Evolutionary conservation across 2,113 vertebrate species (phyloP).

Genomic region (Mus pahari): DNA sequence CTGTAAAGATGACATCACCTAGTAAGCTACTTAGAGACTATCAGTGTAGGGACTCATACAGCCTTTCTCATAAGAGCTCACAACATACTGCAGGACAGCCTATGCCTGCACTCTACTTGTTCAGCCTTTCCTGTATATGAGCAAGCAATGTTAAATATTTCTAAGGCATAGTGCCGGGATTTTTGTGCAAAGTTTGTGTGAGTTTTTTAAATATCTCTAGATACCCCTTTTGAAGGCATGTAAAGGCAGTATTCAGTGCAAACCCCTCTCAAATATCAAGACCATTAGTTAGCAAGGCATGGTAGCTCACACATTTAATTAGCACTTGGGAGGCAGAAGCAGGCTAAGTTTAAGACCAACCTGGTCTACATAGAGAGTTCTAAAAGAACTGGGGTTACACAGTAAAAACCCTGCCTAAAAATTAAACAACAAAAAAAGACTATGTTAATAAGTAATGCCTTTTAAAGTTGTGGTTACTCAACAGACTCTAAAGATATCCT

Average conservation of each 20-base stretch:
- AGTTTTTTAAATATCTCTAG: constrained; percentile 73
- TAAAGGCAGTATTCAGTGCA: constrained; percentile 82
- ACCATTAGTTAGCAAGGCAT: constrained; percentile 13
- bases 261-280: constrained; percentile 70
- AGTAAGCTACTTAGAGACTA: background rate
- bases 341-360: background rate
- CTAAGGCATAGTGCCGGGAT: constrained; percentile 81
- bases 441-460: background rate
- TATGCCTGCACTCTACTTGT: background rate
- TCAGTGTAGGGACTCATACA: background rate
- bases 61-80: background rate
- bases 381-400: background rate
- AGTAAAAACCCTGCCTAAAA: background rate
- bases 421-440: background rate
- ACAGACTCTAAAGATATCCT: constrained; percentile 42
- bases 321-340: background rate
- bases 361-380: background rate
- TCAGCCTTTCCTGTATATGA: constrained; percentile 85
- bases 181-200: constrained; percentile 79
- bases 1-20: background rate
- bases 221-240: constrained; percentile 64
- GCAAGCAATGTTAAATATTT: constrained; percentile 89
- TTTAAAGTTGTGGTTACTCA: constrained; percentile 56
- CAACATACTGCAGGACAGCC: background rate
- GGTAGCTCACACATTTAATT: constrained; percentile 11